Conservation (phyloP, 2,888 invertebrate genomes). For the Calameuta idolon region DNA sequence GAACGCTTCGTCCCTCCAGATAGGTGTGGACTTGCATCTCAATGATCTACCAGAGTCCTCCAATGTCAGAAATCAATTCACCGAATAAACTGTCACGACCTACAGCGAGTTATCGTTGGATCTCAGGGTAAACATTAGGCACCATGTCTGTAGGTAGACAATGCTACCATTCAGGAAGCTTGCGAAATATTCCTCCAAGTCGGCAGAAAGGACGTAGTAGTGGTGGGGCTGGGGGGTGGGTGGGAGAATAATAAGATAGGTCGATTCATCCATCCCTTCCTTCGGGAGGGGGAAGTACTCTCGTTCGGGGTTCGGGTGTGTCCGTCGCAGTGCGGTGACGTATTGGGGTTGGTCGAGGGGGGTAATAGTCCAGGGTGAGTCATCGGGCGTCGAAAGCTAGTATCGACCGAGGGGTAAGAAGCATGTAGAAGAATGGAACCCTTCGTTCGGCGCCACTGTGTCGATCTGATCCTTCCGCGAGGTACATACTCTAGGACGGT, state of each 20-base stretch:
- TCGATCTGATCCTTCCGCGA: neutral
- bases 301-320: neutral
- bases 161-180: neutral
- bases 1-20: neutral
- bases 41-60: neutral
- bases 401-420: neutral
- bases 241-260: constrained; percentile 7
- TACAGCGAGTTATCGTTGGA: neutral
- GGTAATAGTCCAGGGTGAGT: constrained; percentile 14
- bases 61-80: neutral
- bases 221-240: neutral
- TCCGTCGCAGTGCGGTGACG: neutral
- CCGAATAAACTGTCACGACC: neutral
- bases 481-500: constrained; percentile 69
- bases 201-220: neutral
- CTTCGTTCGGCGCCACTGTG: constrained; percentile 41
- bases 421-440: constrained; percentile 15
- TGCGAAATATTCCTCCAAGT: neutral
- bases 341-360: constrained; percentile 16
- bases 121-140: neutral
- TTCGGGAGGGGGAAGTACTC: neutral
- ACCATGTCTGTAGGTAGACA: neutral
- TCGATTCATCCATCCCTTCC: constrained; percentile 4
- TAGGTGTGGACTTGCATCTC: neutral
- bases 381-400: constrained; percentile 8